Percentiles rank a stretch among this genome's conserved stretches.
Evolutionary conservation across 1,140 invertebrate genomes (phyloP).

Genomic region (Batillaria attramentaria): DNA sequence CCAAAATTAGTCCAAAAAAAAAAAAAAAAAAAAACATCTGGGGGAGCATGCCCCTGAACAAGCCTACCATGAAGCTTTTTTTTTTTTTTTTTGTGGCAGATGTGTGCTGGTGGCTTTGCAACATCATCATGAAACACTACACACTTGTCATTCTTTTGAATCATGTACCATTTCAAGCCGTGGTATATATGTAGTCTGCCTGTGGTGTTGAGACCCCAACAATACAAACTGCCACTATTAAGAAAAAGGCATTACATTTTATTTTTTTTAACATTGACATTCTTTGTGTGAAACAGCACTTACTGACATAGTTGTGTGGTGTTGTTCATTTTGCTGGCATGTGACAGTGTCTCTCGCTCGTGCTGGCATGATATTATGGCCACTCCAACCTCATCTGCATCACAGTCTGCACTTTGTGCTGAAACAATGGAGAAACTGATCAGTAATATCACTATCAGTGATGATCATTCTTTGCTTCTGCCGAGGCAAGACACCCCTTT

Average conservation of each 20-base stretch:
- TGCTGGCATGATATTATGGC: constrained; percentile 1
- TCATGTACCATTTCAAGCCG: neutral
- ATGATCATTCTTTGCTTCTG: no score
- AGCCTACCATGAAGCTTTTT: no score
- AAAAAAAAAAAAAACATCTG: no score
- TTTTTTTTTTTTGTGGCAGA: neutral
- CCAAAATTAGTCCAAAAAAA: no score
- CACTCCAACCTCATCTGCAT: neutral
- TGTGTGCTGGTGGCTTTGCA: neutral
- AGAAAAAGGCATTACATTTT: no score
- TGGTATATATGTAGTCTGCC: neutral
- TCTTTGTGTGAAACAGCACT: neutral
- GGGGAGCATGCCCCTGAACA: no score
- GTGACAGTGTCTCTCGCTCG: neutral
- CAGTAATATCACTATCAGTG: no score
- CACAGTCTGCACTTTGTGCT: no score
- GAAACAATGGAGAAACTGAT: no score
- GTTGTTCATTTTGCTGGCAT: neutral
- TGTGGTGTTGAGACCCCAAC: no score
- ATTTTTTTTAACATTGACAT: neutral
- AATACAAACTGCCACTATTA: no score
- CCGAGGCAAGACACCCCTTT: no score
- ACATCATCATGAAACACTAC: neutral
- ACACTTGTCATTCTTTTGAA: neutral
- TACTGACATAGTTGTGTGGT: constrained; percentile 1